These are phyloP conservation scores for Sminthurides aquaticus DNA, from an alignment of 2,888 invertebrate species.

Conservation along the genomic window DNA sequence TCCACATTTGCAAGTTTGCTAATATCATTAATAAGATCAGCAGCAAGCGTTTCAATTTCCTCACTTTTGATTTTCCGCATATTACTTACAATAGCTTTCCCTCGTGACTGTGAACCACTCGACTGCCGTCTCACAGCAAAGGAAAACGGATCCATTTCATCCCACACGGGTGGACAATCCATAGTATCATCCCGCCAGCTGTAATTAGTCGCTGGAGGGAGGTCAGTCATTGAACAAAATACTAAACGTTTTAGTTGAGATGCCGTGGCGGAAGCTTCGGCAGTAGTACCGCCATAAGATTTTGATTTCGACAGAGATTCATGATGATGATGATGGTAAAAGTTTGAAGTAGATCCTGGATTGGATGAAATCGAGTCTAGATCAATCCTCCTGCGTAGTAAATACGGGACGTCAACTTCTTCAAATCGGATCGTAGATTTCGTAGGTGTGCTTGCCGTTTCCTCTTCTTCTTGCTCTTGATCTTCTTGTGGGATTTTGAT, in stretches of 20 bases:
- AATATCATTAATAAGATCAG: constrained; percentile 20
- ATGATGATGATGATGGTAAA: constrained; percentile 19
- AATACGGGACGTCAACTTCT: constrained; percentile 33
- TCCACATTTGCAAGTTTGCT: constrained; percentile 17
- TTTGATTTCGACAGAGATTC: constrained; percentile 32
- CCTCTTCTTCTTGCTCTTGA: constrained; percentile 11
- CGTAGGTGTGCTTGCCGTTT: constrained; percentile 9
- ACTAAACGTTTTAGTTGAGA: constrained; percentile 19
- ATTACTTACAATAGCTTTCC: background rate
- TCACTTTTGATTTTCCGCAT: constrained; percentile 12
- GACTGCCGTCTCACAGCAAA: constrained; percentile 7
- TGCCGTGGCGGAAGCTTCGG: constrained; percentile 1
- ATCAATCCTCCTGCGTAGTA: constrained; percentile 34
- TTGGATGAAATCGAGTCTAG: constrained; percentile 20
- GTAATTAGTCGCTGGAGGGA: constrained; percentile 32
- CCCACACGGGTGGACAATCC: constrained; percentile 12
- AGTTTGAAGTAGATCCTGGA: constrained; percentile 16
- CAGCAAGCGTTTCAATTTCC: constrained; percentile 18
- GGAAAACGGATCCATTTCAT: constrained; percentile 21
- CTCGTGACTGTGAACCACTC: background rate
- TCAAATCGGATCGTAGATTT: constrained; percentile 20
- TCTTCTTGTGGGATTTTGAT: constrained; percentile 1
- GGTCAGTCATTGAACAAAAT: constrained; percentile 33
- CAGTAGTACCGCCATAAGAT: constrained; percentile 27
- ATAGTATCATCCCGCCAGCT: constrained; percentile 32